Evolutionary conservation across 2,888 invertebrate genomes (phyloP).

Genomic region (Drosophila neonasuta): DNA sequence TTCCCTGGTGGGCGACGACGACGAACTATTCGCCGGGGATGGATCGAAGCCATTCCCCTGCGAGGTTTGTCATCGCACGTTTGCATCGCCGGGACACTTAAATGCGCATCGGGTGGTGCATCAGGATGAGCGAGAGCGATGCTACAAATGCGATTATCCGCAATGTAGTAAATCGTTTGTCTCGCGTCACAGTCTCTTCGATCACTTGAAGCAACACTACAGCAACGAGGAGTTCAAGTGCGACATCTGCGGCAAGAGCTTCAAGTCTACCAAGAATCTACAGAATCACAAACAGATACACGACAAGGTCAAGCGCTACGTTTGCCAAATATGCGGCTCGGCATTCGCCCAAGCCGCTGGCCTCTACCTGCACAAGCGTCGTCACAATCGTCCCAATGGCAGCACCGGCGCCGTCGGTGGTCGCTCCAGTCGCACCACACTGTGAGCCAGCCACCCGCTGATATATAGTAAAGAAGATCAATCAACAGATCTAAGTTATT

Average conservation of each 20-base stretch:
- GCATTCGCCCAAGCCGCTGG: slow-evolving; percentile 81
- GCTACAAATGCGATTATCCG: slow-evolving; percentile 76
- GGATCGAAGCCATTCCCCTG: slow-evolving; percentile 64
- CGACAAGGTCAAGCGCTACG: slow-evolving; percentile 79
- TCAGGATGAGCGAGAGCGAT: slow-evolving; percentile 70
- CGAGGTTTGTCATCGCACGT: slow-evolving; percentile 70
- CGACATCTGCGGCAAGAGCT: slow-evolving; percentile 78
- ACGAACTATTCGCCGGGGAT: slow-evolving; percentile 35
- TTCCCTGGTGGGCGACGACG: slow-evolving; percentile 26
- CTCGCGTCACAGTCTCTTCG: slow-evolving; percentile 70
- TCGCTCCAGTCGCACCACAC: slow-evolving; percentile 56
- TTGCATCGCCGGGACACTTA: slow-evolving; percentile 65
- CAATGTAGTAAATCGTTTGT: slow-evolving; percentile 72
- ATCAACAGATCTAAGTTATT: slow-evolving; percentile 35
- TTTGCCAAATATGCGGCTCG: slow-evolving; percentile 80
- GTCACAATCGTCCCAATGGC: slow-evolving; percentile 75
- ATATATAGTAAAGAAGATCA: slow-evolving; percentile 8
- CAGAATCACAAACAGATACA: slow-evolving; percentile 81
- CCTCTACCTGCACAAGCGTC: slow-evolving; percentile 79
- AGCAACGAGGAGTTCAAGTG: slow-evolving; percentile 78
- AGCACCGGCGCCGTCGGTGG: slow-evolving; percentile 64
- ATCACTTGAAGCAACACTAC: slow-evolving; percentile 75
- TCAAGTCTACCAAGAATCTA: slow-evolving; percentile 80
- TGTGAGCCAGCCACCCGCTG: slow-evolving; percentile 44
- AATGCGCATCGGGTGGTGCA: slow-evolving; percentile 72